Conservation (phyloP, 2,797 vertebrate species). For the Diceros bicornis region DNA sequence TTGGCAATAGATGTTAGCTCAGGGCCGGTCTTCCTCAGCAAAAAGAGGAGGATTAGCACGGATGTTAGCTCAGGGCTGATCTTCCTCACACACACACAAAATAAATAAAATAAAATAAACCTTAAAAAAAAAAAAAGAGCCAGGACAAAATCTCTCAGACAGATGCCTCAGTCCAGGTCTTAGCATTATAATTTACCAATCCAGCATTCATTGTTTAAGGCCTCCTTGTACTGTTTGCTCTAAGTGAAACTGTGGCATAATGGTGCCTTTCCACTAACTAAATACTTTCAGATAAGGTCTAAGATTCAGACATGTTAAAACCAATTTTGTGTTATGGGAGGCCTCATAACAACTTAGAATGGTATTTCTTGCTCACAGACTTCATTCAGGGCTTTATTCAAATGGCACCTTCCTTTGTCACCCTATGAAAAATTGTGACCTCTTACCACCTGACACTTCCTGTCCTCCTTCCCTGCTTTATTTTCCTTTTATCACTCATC, state of each 20-base stretch:
- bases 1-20: too few species aligned
- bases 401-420: constrained; percentile 18
- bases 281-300: not conserved
- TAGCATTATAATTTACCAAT: constrained; percentile 16
- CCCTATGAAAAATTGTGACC: not conserved
- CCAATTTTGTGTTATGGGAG: not conserved
- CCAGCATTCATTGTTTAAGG: constrained; percentile 1
- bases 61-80: too few species aligned
- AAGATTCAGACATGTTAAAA: constrained; percentile 30
- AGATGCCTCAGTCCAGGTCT: not conserved
- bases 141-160: constrained; percentile 5
- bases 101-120: too few species aligned
- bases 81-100: too few species aligned
- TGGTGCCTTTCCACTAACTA: constrained; percentile 31
- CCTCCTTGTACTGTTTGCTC: not conserved
- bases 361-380: constrained; percentile 5
- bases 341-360: constrained; percentile 7
- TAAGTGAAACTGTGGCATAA: not conserved
- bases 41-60: too few species aligned
- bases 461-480: constrained; percentile 1
- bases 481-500: constrained; percentile 32
- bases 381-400: constrained; percentile 46
- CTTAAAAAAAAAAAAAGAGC: too few species aligned
- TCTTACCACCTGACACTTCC: not conserved
- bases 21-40: too few species aligned